These are phyloP conservation scores for Ovibos moschatus DNA, from an alignment of 2,113 vertebrate species.

Conservation along the genomic window DNA sequence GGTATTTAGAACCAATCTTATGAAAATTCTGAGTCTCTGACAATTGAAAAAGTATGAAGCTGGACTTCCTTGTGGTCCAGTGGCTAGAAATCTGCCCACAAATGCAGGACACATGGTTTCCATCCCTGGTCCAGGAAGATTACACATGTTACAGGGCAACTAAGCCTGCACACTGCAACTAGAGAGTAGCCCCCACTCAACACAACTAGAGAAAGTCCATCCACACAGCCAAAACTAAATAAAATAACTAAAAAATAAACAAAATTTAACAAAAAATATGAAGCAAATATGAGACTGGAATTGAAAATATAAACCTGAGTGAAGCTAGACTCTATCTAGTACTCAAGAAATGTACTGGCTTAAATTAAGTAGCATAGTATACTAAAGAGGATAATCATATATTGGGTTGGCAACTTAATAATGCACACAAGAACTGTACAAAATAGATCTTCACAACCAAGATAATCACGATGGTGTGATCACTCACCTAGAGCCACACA, in stretches of 20 bases:
- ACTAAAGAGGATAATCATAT: neutral
- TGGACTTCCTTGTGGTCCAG: neutral
- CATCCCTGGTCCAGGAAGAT: neutral
- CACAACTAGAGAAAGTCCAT: neutral
- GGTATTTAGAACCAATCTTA: neutral
- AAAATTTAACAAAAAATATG: neutral
- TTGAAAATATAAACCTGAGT: neutral
- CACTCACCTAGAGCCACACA: too few relatives aligned
- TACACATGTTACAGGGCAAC: neutral
- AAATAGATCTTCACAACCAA: too few relatives aligned
- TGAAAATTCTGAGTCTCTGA: neutral
- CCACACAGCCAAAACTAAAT: neutral
- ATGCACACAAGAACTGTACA: too few relatives aligned
- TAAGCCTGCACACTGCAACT: neutral
- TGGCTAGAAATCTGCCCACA: neutral
- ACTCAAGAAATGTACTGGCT: neutral
- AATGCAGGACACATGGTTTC: neutral
- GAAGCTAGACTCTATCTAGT: neutral
- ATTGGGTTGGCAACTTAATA: neutral
- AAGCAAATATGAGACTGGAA: neutral
- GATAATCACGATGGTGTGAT: too few relatives aligned
- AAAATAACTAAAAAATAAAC: neutral
- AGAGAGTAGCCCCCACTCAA: neutral
- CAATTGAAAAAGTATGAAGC: neutral
- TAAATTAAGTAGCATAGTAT: neutral